Conservation (phyloP, 2,888 invertebrate genomes). For the Yponomeuta sedellus region DNA sequence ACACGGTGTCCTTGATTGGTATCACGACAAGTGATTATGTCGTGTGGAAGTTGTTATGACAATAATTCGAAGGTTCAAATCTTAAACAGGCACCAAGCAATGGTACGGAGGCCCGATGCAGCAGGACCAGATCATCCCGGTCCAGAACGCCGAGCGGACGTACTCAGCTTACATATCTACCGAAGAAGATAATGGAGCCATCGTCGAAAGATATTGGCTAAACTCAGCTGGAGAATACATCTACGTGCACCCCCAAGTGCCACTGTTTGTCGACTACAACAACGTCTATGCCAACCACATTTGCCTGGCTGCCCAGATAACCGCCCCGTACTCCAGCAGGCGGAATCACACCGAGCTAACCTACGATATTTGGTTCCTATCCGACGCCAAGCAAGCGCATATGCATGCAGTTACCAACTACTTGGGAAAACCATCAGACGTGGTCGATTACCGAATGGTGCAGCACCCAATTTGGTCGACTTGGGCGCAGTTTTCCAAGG, state of each 20-base stretch:
- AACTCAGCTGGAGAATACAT: constrained; percentile 82
- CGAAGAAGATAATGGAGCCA: constrained; percentile 72
- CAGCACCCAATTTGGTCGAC: constrained; percentile 92
- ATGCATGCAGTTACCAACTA: constrained; percentile 77
- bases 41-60: too few relatives aligned
- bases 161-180: constrained; percentile 75
- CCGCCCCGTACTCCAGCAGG: constrained; percentile 70
- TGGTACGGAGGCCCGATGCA: constrained; percentile 84
- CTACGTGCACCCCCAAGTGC: constrained; percentile 78
- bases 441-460: constrained; percentile 82
- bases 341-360: constrained; percentile 58
- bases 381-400: constrained; percentile 79
- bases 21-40: too few relatives aligned
- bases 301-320: constrained; percentile 75
- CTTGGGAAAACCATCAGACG: constrained; percentile 77
- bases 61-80: not conserved
- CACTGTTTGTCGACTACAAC: constrained; percentile 84
- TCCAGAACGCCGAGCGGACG: constrained; percentile 67
- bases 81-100: constrained; percentile 53
- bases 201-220: constrained; percentile 83
- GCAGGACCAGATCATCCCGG: constrained; percentile 77
- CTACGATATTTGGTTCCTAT: constrained; percentile 78
- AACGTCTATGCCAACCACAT: constrained; percentile 67
- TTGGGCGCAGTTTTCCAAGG: constrained; percentile 83
- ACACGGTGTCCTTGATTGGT: too few relatives aligned